Conservation (phyloP, 2,888 invertebrate species). For the Pristionchus maxplancki region DNA sequence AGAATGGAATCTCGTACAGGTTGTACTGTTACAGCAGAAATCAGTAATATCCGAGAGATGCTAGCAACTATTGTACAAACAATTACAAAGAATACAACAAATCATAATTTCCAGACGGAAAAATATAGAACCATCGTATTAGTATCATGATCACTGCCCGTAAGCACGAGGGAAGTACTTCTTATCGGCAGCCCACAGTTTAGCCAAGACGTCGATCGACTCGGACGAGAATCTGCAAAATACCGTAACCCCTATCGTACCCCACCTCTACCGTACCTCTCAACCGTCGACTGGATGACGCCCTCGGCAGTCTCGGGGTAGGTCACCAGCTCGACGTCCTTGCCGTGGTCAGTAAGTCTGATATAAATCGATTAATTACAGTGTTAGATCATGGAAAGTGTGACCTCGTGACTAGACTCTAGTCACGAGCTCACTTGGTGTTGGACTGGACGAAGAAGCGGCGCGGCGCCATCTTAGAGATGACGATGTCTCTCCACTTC, state of each 20-base stretch:
- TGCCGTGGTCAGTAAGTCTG: slow-evolving; percentile 76
- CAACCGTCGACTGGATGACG: slow-evolving; percentile 89
- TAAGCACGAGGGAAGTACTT: slow-evolving; percentile 59
- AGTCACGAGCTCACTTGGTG: slow-evolving; percentile 81
- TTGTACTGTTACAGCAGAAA: too few relatives aligned
- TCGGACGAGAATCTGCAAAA: slow-evolving; percentile 23
- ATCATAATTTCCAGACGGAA: too few relatives aligned
- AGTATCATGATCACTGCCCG: too few relatives aligned
- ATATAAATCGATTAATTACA: too few relatives aligned
- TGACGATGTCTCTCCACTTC: slow-evolving; percentile 89
- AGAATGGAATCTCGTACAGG: too few relatives aligned
- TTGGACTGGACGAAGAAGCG: slow-evolving; percentile 93
- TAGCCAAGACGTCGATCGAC: slow-evolving; percentile 59
- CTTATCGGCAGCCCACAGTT: slow-evolving; percentile 60
- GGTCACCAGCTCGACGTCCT: slow-evolving; percentile 83
- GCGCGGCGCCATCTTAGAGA: slow-evolving; percentile 91
- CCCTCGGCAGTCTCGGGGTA: slow-evolving; percentile 88
- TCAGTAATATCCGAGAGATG: too few relatives aligned
- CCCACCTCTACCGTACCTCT: slow-evolving; percentile 84
- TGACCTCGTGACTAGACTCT: neutral
- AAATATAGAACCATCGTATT: too few relatives aligned
- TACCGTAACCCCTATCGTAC: neutral
- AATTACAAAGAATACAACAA: too few relatives aligned
- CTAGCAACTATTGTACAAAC: too few relatives aligned
- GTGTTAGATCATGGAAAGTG: too few relatives aligned